Base-by-base conservation (phyloP, 2,888 invertebrate species). In the Callyntrura sp. region DNA sequence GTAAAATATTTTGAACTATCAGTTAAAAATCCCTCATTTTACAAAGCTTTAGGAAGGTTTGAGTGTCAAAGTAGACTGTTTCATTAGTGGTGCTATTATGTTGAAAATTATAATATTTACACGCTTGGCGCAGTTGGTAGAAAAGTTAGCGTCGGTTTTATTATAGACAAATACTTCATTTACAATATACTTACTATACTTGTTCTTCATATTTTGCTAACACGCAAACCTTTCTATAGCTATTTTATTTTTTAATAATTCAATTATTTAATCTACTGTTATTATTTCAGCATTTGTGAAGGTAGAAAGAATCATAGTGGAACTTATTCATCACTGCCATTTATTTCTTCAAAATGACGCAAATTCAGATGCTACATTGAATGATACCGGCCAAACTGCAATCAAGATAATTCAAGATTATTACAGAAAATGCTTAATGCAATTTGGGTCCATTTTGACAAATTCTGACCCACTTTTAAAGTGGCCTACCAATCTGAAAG, bases 1-100 rank as follows among this genome's bases (percentile, higher is more conserved):
- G 73, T 85, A 76, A 85, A 45, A 48, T 25, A 14, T 9, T n/a
- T n/a, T n/a, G n/a, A n/a, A n/a, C n/a, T n/a, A n/a, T n/a, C 2
- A 68, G 28, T 70, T 25, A 55, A 28, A 28, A n/a, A n/a, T n/a
- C n/a, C n/a, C n/a, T n/a, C n/a, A n/a, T n/a, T n/a, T n/a, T n/a
- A n/a, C n/a, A n/a, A n/a, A n/a, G n/a, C n/a, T n/a, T n/a, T n/a
- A n/a, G n/a, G n/a, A n/a, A n/a, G n/a, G n/a, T n/a, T n/a, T n/a
- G n/a, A n/a, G n/a, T n/a, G n/a, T n/a, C n/a, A n/a, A n/a, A n/a
- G n/a, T n/a, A n/a, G n/a, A n/a, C n/a, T n/a, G n/a, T n/a, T n/a
- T n/a, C n/a, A n/a, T n/a, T n/a, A n/a, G n/a, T n/a, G n/a, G n/a
- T n/a, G n/a, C n/a, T n/a, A n/a, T n/a, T n/a, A n/a, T n/a, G n/a